These are phyloP conservation scores for Phylloscopus trochiloides DNA, from an alignment of 2,113 vertebrate species.

Conservation along the genomic window DNA sequence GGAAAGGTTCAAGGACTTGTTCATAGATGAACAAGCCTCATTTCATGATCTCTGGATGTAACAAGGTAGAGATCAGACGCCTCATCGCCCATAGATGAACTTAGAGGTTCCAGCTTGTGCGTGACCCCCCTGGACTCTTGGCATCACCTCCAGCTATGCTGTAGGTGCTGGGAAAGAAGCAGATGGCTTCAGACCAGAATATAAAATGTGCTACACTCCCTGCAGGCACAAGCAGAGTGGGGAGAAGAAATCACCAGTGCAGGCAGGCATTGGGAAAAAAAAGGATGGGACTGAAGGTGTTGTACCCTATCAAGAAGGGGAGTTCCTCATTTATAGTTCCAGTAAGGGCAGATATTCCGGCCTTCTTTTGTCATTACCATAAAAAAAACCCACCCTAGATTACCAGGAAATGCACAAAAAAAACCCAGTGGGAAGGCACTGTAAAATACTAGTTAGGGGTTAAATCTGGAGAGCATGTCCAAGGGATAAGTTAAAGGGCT, in stretches of 20 bases:
- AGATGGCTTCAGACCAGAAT: not conserved
- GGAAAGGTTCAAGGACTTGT: not conserved
- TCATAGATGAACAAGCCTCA: no score
- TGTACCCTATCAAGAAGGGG: not conserved
- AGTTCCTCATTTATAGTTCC: not conserved
- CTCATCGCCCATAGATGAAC: not conserved
- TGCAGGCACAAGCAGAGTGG: not conserved
- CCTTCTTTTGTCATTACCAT: not conserved
- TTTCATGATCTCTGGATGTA: no score
- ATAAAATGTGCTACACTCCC: not conserved
- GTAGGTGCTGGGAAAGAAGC: not conserved
- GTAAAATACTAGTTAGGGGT: not conserved
- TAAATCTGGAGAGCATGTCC: not conserved
- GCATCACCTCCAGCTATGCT: not conserved
- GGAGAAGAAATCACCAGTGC: not conserved
- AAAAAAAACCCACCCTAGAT: rapidly evolving
- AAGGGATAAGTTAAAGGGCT: not conserved
- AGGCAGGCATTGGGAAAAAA: not conserved
- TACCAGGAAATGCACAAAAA: not conserved
- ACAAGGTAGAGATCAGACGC: no score
- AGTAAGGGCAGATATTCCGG: not conserved
- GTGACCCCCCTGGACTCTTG: not conserved
- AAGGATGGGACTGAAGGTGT: not conserved
- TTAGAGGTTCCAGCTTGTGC: not conserved
- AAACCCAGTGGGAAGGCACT: not conserved